Conservation (phyloP, 2,797 vertebrate species). For the Ctenosaura bakeri region DNA sequence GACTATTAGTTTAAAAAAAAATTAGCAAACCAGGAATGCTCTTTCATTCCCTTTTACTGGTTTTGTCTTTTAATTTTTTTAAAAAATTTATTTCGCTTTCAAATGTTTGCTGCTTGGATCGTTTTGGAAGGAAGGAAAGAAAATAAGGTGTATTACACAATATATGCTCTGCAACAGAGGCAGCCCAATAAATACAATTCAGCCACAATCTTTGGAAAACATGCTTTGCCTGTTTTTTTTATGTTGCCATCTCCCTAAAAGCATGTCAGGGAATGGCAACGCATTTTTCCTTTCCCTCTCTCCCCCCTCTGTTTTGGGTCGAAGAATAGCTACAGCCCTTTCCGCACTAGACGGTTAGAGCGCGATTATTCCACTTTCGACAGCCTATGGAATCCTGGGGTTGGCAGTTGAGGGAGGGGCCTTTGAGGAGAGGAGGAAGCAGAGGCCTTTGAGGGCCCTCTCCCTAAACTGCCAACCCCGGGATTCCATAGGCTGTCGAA, state of each 20-base stretch:
- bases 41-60: background rate
- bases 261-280: background rate
- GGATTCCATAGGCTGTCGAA: no score
- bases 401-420: background rate
- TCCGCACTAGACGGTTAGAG: no score
- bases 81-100: no score
- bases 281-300: no score
- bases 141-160: no score
- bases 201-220: background rate
- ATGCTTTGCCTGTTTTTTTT: background rate
- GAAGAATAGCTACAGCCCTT: background rate
- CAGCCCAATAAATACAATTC: background rate
- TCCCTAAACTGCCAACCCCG: no score
- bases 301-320: background rate
- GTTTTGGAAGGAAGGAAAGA: no score
- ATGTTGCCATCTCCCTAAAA: background rate
- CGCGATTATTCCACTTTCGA: no score
- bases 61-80: background rate
- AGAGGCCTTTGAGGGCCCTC: no score
- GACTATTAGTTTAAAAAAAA: background rate
- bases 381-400: no score
- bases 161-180: no score
- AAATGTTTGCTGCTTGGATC: background rate
- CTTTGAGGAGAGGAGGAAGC: no score
- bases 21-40: background rate